These are phyloP conservation scores for Trichomalopsis sarcophagae DNA, from an alignment of 1,140 invertebrate genomes.

Conservation along the genomic window DNA sequence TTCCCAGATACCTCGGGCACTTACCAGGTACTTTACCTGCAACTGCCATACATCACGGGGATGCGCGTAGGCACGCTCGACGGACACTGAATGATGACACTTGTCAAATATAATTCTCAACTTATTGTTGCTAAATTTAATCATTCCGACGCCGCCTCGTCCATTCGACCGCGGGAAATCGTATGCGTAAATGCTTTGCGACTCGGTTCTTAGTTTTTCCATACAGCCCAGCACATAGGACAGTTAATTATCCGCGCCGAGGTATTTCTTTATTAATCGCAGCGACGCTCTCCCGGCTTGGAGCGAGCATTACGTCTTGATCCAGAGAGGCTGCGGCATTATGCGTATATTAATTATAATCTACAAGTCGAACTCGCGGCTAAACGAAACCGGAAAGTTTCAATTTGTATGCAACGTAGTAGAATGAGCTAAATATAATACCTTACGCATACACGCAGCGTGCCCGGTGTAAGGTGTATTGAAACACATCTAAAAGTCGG, in stretches of 20 bases:
- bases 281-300: not conserved
- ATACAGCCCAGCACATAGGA: not conserved
- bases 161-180: not conserved
- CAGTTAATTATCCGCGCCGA: slow-evolving; percentile 17
- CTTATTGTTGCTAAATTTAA: slow-evolving; percentile 39
- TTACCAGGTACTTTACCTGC: slow-evolving; percentile 30
- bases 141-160: not conserved
- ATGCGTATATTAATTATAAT: not conserved
- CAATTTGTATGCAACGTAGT: not conserved
- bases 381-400: not conserved
- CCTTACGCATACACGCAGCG: too few species aligned
- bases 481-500: slow-evolving; percentile 24
- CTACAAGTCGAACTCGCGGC: not conserved
- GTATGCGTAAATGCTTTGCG: not conserved
- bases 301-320: not conserved
- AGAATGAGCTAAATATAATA: not conserved
- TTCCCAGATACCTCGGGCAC: slow-evolving; percentile 43
- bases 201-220: not conserved
- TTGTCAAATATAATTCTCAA: slow-evolving; percentile 26
- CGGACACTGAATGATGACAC: slow-evolving; percentile 33
- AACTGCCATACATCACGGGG: slow-evolving; percentile 18
- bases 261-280: slow-evolving; percentile 15
- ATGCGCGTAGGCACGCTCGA: slow-evolving; percentile 19
- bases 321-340: not conserved
- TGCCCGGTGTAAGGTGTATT: not conserved